phyloP scores from a whole-genome alignment of 1,140 invertebrate genomes.

The Apis florea region DNA sequence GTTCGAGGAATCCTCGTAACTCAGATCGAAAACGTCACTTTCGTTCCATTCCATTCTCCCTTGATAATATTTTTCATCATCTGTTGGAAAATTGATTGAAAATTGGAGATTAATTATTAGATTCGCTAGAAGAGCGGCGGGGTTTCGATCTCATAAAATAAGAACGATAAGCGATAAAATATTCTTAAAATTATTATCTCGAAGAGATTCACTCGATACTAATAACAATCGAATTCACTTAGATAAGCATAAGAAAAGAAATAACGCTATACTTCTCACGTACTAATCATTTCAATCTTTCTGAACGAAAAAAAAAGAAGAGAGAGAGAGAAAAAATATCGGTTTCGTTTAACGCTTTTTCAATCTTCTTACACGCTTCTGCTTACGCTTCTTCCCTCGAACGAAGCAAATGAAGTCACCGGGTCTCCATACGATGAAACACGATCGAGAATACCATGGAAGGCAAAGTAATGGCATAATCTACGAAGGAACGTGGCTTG shows the following conservation, averaged over 20 bases:
- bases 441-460: conserved; percentile 21
- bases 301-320: neutral
- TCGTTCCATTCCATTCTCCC: too few relatives aligned
- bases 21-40: conserved; percentile 37
- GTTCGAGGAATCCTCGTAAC: conserved; percentile 43
- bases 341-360: neutral
- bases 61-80: too few relatives aligned
- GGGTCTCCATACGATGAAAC: conserved; percentile 1
- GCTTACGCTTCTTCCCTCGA: neutral
- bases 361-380: too few relatives aligned
- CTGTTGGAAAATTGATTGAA: too few relatives aligned
- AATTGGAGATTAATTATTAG: too few relatives aligned
- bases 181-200: neutral
- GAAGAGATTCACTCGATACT: neutral
- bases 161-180: neutral
- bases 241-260: neutral
- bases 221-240: neutral
- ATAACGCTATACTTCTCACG: neutral
- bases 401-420: neutral
- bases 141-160: too few relatives aligned
- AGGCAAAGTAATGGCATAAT: conserved; percentile 48
- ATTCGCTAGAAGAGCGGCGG: too few relatives aligned
- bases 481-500: conserved; percentile 22
- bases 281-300: neutral
- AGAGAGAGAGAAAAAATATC: neutral